Conservation (phyloP, 1,140 invertebrate species). For the Chrysoperla carnea region DNA sequence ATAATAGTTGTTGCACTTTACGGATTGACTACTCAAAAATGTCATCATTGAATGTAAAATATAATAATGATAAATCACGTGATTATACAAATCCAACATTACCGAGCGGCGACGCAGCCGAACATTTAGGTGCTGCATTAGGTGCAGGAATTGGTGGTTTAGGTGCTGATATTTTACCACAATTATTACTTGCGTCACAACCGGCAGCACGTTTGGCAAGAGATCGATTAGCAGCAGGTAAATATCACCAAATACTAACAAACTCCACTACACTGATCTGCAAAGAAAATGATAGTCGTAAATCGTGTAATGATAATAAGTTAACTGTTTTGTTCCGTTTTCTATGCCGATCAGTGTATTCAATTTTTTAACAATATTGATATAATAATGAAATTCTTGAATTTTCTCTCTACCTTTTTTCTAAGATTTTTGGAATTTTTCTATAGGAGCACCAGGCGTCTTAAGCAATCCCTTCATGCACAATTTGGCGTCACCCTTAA, state of each 20-base stretch:
- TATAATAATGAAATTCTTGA: neutral
- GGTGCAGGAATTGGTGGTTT: constrained; percentile 37
- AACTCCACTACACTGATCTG: too few relatives aligned
- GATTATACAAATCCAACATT: constrained; percentile 97
- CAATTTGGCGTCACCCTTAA: constrained; percentile 47
- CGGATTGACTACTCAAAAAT: constrained; percentile 98
- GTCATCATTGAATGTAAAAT: constrained; percentile 94
- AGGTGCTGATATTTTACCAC: constrained; percentile 25
- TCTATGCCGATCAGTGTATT: neutral
- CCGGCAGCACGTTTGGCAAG: constrained; percentile 19
- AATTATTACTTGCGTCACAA: constrained; percentile 24
- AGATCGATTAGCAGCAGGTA: constrained; percentile 21
- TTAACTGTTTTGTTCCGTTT: too few relatives aligned
- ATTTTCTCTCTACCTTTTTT: constrained; percentile 1
- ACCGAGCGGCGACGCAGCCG: constrained; percentile 71
- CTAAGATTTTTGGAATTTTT: constrained; percentile 2
- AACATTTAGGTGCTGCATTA: constrained; percentile 39
- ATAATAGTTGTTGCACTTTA: constrained; percentile 97
- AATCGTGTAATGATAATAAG: too few relatives aligned
- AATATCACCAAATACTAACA: neutral
- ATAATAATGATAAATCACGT: constrained; percentile 98
- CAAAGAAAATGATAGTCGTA: too few relatives aligned
- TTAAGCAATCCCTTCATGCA: constrained; percentile 71
- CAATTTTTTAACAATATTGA: constrained; percentile 9
- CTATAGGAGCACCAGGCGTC: constrained; percentile 51